Base-by-base conservation (phyloP, 2,797 vertebrate genomes). In the Podarcis siculus region DNA sequence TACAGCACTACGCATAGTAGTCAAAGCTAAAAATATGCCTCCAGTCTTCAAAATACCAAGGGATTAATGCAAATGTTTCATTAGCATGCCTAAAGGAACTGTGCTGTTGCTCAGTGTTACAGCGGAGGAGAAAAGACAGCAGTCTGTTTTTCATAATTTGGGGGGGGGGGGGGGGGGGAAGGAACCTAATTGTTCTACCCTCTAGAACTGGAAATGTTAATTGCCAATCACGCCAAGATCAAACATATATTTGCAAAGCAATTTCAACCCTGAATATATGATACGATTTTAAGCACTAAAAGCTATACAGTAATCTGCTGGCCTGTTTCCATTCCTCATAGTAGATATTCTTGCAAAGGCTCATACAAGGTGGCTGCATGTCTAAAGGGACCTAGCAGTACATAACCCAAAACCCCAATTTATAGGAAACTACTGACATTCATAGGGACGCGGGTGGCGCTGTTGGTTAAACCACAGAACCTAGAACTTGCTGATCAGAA, bases 11-110 rank as follows among this genome's bases (percentile, higher is more conserved):
- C 91, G 95, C 95, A 91, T 96, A 93, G 87, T 88, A 94, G 82
- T 94, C 80, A 95, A 96, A 93, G 89, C 91, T 94, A 90, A 96
- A 95, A 95, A 95, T 92, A 94, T 90, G 94, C 89, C 91, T 96
- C 86, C 72, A 84, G 91, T 91, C 94, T 13, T 92, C 91, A 92
- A 82, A 95, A 89, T 89, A 95, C 91, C 90, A 93, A 55, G 89
- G 91, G 89, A 94, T 96, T 96, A 96, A 94, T 94, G 94, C 87
- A 94, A 86, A 91, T 93, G 37, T 93, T 96, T 96, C 87, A 93
- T 96, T 96, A 95, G 91, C 90, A 96, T 95, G 92, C 95, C 90
- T 93, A 92, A 95, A 94, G 37, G 86, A 94, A 91, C 91, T 84
- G 69, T 89, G 83, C 83, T 90, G 35, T 92, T 94, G 75, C 86